Evolutionary conservation across 2,797 vertebrate genomes (phyloP).

Genomic region (Pogoniulus pusillus): DNA sequence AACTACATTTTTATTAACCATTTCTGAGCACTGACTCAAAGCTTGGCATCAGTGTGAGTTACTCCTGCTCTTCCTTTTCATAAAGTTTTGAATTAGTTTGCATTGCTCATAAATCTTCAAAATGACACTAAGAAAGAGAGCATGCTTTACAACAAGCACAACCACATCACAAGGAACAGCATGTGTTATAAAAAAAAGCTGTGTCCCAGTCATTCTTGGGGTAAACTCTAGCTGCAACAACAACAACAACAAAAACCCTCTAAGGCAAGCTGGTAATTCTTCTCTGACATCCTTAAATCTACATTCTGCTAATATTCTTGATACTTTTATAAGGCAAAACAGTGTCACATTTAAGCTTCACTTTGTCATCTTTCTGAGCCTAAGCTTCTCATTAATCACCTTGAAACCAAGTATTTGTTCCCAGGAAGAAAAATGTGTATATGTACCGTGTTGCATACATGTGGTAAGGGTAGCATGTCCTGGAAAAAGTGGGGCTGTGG

Average conservation of each 20-base stretch:
- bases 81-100: background rate
- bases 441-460: no score
- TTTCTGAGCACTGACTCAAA: background rate
- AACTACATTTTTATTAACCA: background rate
- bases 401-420: background rate
- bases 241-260: background rate
- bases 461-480: background rate
- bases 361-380: background rate
- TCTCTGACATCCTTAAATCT: background rate
- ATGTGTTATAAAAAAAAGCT: background rate
- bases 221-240: background rate
- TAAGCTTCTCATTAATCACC: background rate
- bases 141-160: background rate
- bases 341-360: background rate
- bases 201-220: background rate
- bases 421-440: background rate
- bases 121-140: background rate
- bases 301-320: background rate
- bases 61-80: background rate
- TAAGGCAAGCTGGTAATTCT: background rate
- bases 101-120: constrained; percentile 6
- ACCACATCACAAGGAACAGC: background rate
- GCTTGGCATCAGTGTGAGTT: background rate
- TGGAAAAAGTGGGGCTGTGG: background rate
- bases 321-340: background rate